phyloP scores from a whole-genome alignment of 2,113 vertebrate species.

The Cheirogaleus medius region DNA sequence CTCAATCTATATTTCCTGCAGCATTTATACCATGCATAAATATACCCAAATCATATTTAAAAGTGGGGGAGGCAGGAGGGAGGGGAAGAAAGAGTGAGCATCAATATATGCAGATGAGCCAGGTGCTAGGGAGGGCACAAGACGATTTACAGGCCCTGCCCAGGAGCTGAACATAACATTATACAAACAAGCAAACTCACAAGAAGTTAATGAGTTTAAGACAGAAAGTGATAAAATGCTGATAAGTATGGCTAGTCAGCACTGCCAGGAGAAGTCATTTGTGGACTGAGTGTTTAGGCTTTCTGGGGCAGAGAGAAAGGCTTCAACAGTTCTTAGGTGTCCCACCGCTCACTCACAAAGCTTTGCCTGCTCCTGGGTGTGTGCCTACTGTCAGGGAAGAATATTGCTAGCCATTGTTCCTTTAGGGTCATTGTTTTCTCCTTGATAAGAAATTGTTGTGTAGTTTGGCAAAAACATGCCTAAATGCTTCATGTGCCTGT shows the following conservation, averaged over 20 bases:
- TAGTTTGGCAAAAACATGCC: background rate
- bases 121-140: background rate
- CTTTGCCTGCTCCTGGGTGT: accelerated
- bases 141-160: background rate
- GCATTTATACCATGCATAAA: background rate
- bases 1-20: background rate
- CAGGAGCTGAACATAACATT: background rate
- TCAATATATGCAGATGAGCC: background rate
- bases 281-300: background rate
- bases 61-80: accelerated
- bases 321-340: background rate
- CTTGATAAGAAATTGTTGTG: background rate
- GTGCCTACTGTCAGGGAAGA: background rate
- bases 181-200: background rate
- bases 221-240: background rate
- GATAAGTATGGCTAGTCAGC: background rate
- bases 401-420: background rate
- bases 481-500: background rate
- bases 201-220: background rate
- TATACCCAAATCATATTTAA: background rate
- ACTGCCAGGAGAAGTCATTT: background rate
- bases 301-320: background rate
- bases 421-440: background rate
- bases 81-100: background rate
- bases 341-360: background rate